Base-by-base conservation (phyloP, 2,113 vertebrate species). In the Pipa parva region DNA sequence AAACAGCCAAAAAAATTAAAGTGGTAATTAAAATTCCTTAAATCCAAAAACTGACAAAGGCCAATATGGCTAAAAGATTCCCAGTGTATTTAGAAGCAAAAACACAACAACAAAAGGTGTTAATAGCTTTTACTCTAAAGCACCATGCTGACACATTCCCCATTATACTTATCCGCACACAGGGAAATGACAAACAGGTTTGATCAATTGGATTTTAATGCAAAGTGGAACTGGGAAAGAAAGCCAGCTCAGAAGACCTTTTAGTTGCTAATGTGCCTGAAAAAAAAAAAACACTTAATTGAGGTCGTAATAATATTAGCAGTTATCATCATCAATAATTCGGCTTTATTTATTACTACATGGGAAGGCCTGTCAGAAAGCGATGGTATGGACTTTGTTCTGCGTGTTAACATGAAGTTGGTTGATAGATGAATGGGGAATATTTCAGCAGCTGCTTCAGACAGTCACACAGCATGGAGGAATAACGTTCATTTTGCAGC, bases 131-230 rank as follows among this genome's bases (percentile, higher is more conserved):
- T 93, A 90, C 21, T 50, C 80, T 87, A 85, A 83, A 87, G 87
- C 84, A 79, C 86, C 92, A 87, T 88, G 90, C 93, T 93, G 92
- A 93, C 91, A 93, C 88, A 91, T 88, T 89, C 87, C 80, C 90
- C 90, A 92, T 95, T 94, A 94, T 80, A 90, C 88, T 83, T 88
- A 87, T 89, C 85, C 88, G 66, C 90, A 93, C 87, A 84, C 87
- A 83, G 86, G 77, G 78, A 79, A 87, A 92, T 90, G 87, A 90
- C 88, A 93, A 92, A 92, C 87, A 87, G 87, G 87, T 88, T 86
- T 92, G 92, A 95, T 93, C 92, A 91, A 89, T 89, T 89, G 79
- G 83, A 89, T 91, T 90, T 92, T 92, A 90, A 94, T 93, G 89
- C 90, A 87, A 84, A 82, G 80, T 80, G 74, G 74, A 77, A 81